phyloP scores from a whole-genome alignment of 2,888 invertebrate species.

The Temnothorax rugatulus region DNA sequence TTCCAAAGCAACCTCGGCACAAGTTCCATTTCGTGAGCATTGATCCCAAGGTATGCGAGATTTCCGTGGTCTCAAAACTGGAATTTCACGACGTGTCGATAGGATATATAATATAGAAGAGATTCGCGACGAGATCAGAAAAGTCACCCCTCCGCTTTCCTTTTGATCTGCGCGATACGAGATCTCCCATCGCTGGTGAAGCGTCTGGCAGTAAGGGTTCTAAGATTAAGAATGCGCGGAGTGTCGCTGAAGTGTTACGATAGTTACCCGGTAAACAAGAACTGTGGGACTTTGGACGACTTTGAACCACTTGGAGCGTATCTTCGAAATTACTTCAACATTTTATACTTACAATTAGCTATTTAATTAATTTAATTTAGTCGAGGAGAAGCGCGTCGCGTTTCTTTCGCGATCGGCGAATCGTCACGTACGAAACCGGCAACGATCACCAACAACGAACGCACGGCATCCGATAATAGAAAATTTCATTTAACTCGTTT shows the following conservation, averaged over 20 bases:
- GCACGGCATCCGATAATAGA: constrained; percentile 8
- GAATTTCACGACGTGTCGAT: constrained; percentile 29
- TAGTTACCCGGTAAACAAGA: constrained; percentile 40
- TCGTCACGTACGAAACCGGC: constrained; percentile 12
- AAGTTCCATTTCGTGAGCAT: constrained; percentile 50
- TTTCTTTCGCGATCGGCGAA: background rate
- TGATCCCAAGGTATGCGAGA: constrained; percentile 67
- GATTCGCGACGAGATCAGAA: constrained; percentile 9
- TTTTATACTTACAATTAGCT: constrained; percentile 28
- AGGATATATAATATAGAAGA: constrained; percentile 9
- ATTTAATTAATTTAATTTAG: constrained; percentile 32
- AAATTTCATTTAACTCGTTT: constrained; percentile 50
- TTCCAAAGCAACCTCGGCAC: constrained; percentile 19
- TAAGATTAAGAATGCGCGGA: constrained; percentile 50
- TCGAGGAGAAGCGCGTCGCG: constrained; percentile 21
- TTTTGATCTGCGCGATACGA: constrained; percentile 32
- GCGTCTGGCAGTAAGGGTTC: constrained; percentile 63
- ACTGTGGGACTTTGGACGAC: constrained; percentile 34
- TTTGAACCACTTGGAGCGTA: constrained; percentile 45
- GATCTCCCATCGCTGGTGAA: constrained; percentile 42
- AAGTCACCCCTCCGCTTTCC: background rate
- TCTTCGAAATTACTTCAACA: constrained; percentile 47
- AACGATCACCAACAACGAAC: constrained; percentile 28
- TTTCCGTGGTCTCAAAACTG: constrained; percentile 50
- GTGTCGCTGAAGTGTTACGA: constrained; percentile 32